A percentile compares a stretch with the other conserved stretches of the same genome.
phyloP scores from a whole-genome alignment of 37 sponge, comb jelly and placozoan genomes.

The Agelas oroides region DNA sequence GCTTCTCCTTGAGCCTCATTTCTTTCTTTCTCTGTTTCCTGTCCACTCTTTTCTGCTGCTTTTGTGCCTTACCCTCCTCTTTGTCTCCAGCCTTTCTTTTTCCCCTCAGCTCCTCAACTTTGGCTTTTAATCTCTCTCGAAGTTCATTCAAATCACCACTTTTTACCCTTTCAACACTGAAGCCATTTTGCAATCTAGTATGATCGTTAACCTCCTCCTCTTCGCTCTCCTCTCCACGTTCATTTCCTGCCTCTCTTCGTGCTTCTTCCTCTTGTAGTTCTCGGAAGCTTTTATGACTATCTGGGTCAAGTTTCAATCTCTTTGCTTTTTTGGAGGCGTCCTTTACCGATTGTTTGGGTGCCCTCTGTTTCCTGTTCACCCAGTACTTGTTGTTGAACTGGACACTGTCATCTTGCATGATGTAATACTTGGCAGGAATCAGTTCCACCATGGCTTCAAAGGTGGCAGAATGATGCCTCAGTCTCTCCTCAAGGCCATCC shows the following conservation, averaged over 20 bases:
- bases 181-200: not conserved
- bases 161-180: slow-evolving; percentile 52
- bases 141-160: slow-evolving; percentile 61
- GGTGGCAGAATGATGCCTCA: slow-evolving; percentile 48
- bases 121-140: slow-evolving; percentile 42
- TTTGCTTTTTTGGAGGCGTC: slow-evolving; percentile 74
- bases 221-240: not conserved
- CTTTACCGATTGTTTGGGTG: slow-evolving; percentile 53
- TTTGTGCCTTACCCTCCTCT: not conserved
- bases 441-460: slow-evolving; percentile 73
- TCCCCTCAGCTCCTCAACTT: slow-evolving; percentile 34
- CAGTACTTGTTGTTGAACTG: slow-evolving; percentile 50
- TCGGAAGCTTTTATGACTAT: slow-evolving; percentile 23
- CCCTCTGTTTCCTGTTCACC: slow-evolving; percentile 49
- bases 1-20: not conserved
- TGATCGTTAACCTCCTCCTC: not conserved
- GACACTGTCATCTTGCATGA: slow-evolving; percentile 23
- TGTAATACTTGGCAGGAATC: slow-evolving; percentile 64
- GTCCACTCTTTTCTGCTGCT: slow-evolving; percentile 38
- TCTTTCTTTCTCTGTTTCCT: slow-evolving; percentile 9
- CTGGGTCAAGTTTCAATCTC: slow-evolving; percentile 64
- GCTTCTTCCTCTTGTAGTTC: slow-evolving; percentile 47
- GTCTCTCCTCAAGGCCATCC: slow-evolving; percentile 28
- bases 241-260: no score
- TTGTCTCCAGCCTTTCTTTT: not conserved